Percentiles rank a stretch among this genome's conserved stretches.
Conservation (phyloP, 2,113 vertebrate species). For the Grus americana region DNA sequence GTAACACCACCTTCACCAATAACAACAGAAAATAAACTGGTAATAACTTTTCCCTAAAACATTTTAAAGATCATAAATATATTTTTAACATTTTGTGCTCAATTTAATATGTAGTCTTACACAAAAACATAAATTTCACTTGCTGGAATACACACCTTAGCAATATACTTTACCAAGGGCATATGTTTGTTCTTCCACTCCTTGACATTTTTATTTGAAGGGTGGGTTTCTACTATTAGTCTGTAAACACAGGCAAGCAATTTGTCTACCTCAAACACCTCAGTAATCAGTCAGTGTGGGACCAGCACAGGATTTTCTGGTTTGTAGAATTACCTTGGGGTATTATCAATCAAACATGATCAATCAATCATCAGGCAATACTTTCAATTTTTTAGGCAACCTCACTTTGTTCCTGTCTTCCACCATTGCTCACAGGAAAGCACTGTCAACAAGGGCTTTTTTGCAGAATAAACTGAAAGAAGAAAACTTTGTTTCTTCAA, state of each 20-base stretch:
- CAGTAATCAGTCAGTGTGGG: not conserved
- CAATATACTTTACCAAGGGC: not conserved
- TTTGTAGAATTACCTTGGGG: constrained; percentile 11
- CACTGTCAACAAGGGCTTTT: not conserved
- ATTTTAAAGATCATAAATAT: constrained; percentile 50
- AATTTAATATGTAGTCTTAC: constrained; percentile 27
- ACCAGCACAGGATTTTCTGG: not conserved
- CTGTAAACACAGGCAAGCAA: not conserved
- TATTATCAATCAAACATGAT: constrained; percentile 9
- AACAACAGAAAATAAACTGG: not conserved
- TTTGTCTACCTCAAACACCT: not conserved
- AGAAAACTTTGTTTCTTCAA: not conserved
- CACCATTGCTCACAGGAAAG: not conserved
- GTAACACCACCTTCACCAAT: not conserved
- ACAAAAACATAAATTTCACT: not conserved
- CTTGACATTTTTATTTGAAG: constrained; percentile 51
- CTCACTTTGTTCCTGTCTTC: constrained; percentile 16
- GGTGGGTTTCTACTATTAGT: not conserved
- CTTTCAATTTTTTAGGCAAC: not conserved
- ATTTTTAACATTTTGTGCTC: not conserved
- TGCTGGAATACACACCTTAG: not conserved
- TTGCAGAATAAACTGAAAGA: not conserved
- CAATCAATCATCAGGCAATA: constrained; percentile 22
- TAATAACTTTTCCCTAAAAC: constrained; percentile 1
- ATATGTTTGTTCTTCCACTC: not conserved